Conservation (phyloP, 2,113 vertebrate genomes). For the Syngnathus typhle region DNA sequence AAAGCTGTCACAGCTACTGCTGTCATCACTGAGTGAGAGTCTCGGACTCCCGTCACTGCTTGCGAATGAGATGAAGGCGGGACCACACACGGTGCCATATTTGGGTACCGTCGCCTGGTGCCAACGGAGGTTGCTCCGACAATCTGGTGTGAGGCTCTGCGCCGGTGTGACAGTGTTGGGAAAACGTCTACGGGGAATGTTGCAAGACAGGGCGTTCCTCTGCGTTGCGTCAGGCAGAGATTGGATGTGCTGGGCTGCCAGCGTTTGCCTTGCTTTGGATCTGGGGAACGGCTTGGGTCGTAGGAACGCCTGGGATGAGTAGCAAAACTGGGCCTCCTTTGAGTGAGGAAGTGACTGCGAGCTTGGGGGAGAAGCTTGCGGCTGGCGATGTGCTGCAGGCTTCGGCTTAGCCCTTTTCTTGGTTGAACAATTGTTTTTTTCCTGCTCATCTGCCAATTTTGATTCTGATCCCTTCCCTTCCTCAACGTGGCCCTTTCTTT, state of each 20-base stretch:
- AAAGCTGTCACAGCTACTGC: constrained; percentile 80
- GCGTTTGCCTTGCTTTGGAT: constrained; percentile 49
- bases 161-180: constrained; percentile 49
- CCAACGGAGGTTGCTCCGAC: constrained; percentile 62
- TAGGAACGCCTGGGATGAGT: constrained; percentile 25
- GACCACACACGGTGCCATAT: constrained; percentile 68
- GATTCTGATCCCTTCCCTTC: constrained; percentile 18
- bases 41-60: constrained; percentile 21
- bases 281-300: constrained; percentile 43
- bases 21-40: constrained; percentile 72
- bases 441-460: constrained; percentile 8
- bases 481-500: constrained; percentile 59
- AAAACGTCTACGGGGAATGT: constrained; percentile 54
- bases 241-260: constrained; percentile 35
- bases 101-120: constrained; percentile 61
- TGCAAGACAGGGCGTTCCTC: constrained; percentile 50
- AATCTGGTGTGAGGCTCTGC: constrained; percentile 52
- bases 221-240: not conserved
- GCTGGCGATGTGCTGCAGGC: constrained; percentile 14
- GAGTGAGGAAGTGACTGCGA: constrained; percentile 21
- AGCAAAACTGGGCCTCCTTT: constrained; percentile 24
- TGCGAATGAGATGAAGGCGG: constrained; percentile 28
- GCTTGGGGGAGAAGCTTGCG: constrained; percentile 9
- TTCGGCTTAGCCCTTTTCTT: constrained; percentile 43
- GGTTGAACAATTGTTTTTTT: constrained; percentile 24